These are phyloP conservation scores for Amazona ochrocephala DNA, from an alignment of 2,797 vertebrate genomes.

Conservation along the genomic window DNA sequence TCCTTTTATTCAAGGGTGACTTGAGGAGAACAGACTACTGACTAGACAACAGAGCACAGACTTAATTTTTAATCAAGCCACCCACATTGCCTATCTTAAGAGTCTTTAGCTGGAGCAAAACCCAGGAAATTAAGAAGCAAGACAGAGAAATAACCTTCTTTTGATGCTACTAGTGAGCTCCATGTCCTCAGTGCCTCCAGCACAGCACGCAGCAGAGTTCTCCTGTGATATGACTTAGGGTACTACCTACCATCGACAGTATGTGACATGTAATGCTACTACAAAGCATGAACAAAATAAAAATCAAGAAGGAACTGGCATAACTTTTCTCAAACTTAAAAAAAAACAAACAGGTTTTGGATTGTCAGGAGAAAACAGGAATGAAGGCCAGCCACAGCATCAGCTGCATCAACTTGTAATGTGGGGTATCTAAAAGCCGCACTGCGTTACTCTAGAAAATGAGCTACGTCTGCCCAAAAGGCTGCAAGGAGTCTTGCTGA, in stretches of 20 bases:
- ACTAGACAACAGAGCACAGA: not conserved
- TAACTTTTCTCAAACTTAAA: not conserved
- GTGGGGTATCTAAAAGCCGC: not conserved
- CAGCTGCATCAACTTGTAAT: not conserved
- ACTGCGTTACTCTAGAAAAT: not conserved
- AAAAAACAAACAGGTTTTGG: not conserved
- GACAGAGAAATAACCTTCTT: not conserved
- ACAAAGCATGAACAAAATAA: not conserved
- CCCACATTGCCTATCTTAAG: not conserved
- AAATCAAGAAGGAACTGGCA: not conserved
- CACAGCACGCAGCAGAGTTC: rapidly evolving
- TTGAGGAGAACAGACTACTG: not conserved
- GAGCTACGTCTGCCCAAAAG: not conserved
- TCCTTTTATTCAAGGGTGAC: not conserved
- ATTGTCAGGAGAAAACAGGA: not conserved
- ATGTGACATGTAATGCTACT: not conserved
- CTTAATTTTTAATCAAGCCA: not conserved
- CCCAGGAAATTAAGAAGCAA: not conserved
- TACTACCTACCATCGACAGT: not conserved
- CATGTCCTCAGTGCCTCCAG: not conserved
- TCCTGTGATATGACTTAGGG: not conserved
- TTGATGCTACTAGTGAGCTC: not conserved
- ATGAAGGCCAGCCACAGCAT: not conserved
- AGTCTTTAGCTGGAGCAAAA: not conserved
- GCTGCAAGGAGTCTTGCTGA: not conserved